These are phyloP conservation scores for Magallana ariakensis DNA, from an alignment of 1,140 invertebrate genomes.

Conservation along the genomic window DNA sequence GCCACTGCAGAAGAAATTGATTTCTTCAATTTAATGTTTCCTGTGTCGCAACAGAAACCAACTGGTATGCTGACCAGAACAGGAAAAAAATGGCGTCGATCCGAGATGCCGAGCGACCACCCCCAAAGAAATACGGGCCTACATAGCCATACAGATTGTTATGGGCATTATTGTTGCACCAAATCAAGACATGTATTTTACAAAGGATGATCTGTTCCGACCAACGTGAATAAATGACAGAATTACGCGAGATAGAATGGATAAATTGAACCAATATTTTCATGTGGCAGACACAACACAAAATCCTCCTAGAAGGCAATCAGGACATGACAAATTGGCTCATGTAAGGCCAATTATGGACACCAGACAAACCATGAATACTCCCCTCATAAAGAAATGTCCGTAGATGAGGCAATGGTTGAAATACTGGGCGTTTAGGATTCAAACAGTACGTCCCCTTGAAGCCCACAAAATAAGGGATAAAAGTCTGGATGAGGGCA, in stretches of 20 bases:
- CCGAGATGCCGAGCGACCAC: slow-evolving; percentile 34
- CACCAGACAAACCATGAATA: not conserved
- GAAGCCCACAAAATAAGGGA: slow-evolving; percentile 42
- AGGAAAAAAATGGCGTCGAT: slow-evolving; percentile 25
- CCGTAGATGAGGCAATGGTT: slow-evolving; percentile 38
- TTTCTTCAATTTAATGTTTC: not conserved
- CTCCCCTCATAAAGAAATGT: not conserved
- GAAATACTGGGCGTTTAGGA: not conserved
- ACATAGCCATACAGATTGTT: slow-evolving; percentile 11
- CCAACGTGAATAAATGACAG: not conserved
- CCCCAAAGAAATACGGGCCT: slow-evolving; percentile 4
- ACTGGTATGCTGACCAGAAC: not conserved
- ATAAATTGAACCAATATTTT: not conserved
- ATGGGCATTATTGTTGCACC: slow-evolving; percentile 26
- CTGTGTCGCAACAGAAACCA: not conserved
- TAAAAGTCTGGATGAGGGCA: slow-evolving; percentile 26
- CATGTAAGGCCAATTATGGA: not conserved
- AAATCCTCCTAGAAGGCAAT: not conserved
- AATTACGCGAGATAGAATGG: not conserved
- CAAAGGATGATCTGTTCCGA: not conserved
- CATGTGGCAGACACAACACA: not conserved
- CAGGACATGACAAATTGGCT: not conserved
- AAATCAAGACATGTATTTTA: slow-evolving; percentile 41
- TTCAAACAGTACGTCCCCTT: slow-evolving; percentile 25
- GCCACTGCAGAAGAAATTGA: not conserved